These are phyloP conservation scores for Mirza zaza DNA, from an alignment of 2,113 vertebrate species.

Conservation along the genomic window DNA sequence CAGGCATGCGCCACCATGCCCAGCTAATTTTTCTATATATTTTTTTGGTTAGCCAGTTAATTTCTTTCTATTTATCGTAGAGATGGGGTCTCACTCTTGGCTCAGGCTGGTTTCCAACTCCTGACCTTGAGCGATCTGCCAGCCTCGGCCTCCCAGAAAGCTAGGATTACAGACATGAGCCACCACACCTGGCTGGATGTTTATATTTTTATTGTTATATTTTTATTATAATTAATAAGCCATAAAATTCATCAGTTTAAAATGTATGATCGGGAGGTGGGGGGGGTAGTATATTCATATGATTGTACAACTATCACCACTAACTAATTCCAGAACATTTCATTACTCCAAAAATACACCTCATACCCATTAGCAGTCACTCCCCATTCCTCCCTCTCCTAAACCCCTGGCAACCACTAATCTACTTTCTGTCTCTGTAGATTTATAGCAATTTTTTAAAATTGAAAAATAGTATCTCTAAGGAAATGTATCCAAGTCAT, in stretches of 20 bases:
- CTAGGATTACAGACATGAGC: no score
- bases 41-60: no score
- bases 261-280: background rate
- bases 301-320: background rate
- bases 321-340: background rate
- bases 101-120: no score
- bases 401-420: background rate
- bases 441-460: background rate
- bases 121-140: no score
- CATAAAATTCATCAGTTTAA: background rate
- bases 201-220: background rate
- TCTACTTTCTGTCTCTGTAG: background rate
- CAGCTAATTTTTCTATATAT: no score
- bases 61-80: no score
- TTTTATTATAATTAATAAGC: background rate
- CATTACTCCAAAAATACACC: background rate
- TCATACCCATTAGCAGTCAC: background rate
- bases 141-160: no score
- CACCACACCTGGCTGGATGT: background rate
- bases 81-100: no score
- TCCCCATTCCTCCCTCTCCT: background rate
- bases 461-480: background rate
- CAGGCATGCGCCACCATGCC: no score
- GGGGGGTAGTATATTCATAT: background rate
- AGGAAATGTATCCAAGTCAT: background rate